Conservation (phyloP, 2,797 vertebrate species). For the Melanotaenia trifasciata region DNA sequence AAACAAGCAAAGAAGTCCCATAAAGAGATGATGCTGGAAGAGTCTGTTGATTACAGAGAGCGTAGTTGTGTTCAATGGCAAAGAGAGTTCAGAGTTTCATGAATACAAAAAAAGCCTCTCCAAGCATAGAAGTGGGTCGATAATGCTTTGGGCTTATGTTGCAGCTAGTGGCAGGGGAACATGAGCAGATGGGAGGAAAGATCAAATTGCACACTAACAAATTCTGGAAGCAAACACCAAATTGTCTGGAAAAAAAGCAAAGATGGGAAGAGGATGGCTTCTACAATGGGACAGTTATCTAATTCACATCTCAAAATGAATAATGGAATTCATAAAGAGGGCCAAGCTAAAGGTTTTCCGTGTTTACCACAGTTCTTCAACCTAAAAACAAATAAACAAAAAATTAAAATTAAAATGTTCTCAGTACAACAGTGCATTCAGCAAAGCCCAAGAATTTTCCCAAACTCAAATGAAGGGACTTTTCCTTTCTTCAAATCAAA, state of each 20-base stretch:
- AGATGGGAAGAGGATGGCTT: background rate
- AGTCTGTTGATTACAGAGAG: background rate
- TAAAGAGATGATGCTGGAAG: background rate
- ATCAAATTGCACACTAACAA: background rate
- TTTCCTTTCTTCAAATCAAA: background rate
- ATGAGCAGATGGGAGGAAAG: background rate
- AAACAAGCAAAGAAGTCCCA: background rate
- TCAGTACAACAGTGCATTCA: background rate
- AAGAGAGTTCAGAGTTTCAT: background rate
- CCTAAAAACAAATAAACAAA: background rate
- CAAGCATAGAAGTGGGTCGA: background rate
- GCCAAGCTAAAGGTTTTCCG: background rate
- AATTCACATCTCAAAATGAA: background rate
- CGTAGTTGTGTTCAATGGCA: background rate
- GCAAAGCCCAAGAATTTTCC: background rate
- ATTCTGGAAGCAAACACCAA: background rate
- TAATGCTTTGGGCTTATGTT: background rate
- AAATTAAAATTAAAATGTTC: too few relatives aligned
- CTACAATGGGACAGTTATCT: background rate
- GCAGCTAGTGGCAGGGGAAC: background rate
- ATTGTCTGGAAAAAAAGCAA: background rate
- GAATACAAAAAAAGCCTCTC: background rate
- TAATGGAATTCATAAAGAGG: background rate
- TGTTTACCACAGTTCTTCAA: background rate
- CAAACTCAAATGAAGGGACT: background rate